These are phyloP conservation scores for Drosophila pegasa DNA, from an alignment of 2,888 invertebrate species.

Conservation along the genomic window DNA sequence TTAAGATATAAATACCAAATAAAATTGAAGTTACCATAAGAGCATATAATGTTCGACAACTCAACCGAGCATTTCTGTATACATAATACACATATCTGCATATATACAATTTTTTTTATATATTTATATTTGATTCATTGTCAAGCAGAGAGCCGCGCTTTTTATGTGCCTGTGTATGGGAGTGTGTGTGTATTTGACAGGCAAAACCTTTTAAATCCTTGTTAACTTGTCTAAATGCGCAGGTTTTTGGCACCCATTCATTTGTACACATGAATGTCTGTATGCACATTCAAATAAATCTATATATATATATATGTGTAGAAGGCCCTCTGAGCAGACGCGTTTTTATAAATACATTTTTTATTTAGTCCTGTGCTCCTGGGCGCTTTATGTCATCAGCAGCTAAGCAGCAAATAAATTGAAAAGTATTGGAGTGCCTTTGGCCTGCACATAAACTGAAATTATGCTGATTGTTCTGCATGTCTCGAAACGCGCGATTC, in stretches of 20 bases:
- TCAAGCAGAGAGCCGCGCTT: conserved; percentile 58
- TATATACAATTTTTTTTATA: conserved; percentile 12
- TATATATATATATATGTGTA: no score
- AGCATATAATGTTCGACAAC: neutral
- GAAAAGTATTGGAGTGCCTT: conserved; percentile 59
- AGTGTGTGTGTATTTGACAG: conserved; percentile 72
- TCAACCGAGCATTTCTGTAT: no score
- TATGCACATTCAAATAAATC: neutral
- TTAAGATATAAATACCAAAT: neutral
- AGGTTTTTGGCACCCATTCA: conserved; percentile 67
- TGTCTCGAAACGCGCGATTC: conserved; percentile 47
- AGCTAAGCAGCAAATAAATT: conserved; percentile 70
- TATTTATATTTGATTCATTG: conserved; percentile 58
- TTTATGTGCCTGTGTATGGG: conserved; percentile 21
- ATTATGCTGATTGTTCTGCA: conserved; percentile 74
- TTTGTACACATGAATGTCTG: conserved; percentile 18
- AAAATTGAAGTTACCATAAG: neutral
- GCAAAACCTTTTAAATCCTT: conserved; percentile 82
- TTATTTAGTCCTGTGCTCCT: conserved; percentile 34
- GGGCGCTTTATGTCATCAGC: conserved; percentile 68
- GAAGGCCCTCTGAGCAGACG: conserved; percentile 2
- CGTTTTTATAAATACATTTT: conserved; percentile 14
- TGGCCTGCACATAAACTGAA: conserved; percentile 47
- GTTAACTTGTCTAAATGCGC: conserved; percentile 81
- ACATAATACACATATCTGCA: neutral